Percentiles rank a stretch among this genome's conserved stretches.
Conservation (phyloP, 2,888 invertebrate species). For the Hydropsyche betteni region DNA sequence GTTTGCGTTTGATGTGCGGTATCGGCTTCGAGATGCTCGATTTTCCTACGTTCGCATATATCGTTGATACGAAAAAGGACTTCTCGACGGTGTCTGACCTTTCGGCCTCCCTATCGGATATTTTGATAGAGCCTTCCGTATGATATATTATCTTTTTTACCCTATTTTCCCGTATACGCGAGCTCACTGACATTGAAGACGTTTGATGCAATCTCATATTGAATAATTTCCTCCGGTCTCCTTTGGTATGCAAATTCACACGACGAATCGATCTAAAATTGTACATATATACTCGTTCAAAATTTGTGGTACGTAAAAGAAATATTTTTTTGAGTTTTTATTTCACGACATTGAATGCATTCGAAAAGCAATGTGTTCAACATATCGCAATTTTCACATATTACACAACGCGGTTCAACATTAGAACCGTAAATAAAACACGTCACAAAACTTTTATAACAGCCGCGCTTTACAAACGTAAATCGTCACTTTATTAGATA, state of each 20-base stretch:
- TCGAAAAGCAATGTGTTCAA: no score
- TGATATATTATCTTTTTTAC: constrained; percentile 31
- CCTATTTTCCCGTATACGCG: constrained; percentile 20
- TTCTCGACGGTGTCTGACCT: constrained; percentile 1
- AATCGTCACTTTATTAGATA: no score
- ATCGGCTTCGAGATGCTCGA: constrained; percentile 6
- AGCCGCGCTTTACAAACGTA: no score
- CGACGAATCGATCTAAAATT: neutral
- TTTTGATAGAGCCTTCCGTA: constrained; percentile 36
- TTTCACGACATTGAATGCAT: no score
- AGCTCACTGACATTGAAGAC: constrained; percentile 29
- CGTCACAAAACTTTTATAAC: no score
- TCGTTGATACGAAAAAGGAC: neutral
- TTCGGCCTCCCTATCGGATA: constrained; percentile 28
- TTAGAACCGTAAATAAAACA: no score
- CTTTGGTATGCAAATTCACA: constrained; percentile 35
- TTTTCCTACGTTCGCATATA: neutral
- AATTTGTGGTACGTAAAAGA: no score
- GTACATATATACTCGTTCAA: no score
- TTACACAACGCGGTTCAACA: no score
- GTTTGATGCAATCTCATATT: constrained; percentile 39
- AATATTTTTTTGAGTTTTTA: no score
- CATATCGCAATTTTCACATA: no score
- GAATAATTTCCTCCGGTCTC: constrained; percentile 33
- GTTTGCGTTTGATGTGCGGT: constrained; percentile 32